A percentile compares a stretch with the other conserved stretches of the same genome.
Conservation (phyloP, 2,888 invertebrate species). For the Drosophila buzzatii region DNA sequence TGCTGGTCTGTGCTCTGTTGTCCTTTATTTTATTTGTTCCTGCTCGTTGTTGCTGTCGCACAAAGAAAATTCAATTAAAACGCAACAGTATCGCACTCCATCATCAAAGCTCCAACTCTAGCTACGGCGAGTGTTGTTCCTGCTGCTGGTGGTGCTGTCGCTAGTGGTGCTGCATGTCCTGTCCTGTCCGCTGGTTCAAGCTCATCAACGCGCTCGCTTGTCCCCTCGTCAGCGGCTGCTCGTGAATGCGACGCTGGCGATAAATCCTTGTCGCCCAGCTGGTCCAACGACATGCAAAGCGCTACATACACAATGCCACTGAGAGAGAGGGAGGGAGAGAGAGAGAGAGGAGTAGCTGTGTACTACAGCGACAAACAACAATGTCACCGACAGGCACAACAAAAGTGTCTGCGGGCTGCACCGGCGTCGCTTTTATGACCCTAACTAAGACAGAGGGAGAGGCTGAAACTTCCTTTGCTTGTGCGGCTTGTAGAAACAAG, state of each 20-base stretch:
- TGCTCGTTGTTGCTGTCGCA: conserved; percentile 57
- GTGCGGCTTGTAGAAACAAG: conserved; percentile 4
- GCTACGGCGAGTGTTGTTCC: conserved; percentile 9
- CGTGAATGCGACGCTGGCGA: conserved; percentile 56
- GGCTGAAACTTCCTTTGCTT: conserved; percentile 3
- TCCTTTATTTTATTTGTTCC: conserved; percentile 65
- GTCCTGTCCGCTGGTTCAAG: conserved; percentile 32
- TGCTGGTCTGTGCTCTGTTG: conserved; percentile 34
- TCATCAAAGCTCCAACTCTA: conserved; percentile 71
- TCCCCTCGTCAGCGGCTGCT: conserved; percentile 39
- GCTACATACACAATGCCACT: conserved; percentile 9
- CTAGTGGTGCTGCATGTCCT: conserved; percentile 2
- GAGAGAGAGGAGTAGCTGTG: background rate
- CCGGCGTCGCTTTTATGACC: conserved; percentile 56
- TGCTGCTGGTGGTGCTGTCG: background rate
- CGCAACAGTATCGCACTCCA: conserved; percentile 83
- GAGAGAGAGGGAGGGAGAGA: conserved; percentile 6
- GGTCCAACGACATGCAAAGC: conserved; percentile 62
- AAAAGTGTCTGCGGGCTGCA: conserved; percentile 61
- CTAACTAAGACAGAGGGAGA: conserved; percentile 5
- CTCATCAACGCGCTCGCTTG: conserved; percentile 54
- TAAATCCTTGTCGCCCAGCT: conserved; percentile 81
- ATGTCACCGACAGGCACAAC: conserved; percentile 46
- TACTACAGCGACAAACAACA: conserved; percentile 30
- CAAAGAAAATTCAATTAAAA: conserved; percentile 84